Evolutionary conservation across 1,140 invertebrate species (phyloP), one percentile per base, ranked within the genome.

Genomic region (Leptinotarsa undecemlineata): DNA sequence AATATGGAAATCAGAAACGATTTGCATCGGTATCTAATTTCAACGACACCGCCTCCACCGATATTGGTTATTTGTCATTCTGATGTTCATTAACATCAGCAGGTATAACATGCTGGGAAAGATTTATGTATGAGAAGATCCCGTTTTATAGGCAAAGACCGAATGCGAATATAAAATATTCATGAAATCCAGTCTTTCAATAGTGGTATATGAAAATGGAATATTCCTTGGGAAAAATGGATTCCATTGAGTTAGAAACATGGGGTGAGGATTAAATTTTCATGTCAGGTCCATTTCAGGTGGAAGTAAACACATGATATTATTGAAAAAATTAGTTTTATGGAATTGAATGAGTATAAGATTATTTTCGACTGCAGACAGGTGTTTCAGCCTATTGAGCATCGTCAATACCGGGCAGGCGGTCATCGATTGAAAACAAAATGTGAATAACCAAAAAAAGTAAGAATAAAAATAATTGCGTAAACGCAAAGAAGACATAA

Each of bases 21-120:
- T 61, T 71, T 71, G 69, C 69, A 71, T 71, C 69, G 33, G 69
- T 61, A 71, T 71, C 69, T 71, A 42, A 71, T 71, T 71, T 71
- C 62, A 23, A 71, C 60, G 48, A 61, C 57, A 61, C 48, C 21
- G 69, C n/a, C 69, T 57, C 19, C 8, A 17, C 15, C 19, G 69
- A 61, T 71, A 71, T 71, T 71, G 69, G 51, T 60, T 71, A 71
- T 71, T 71, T 42, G 69, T 71, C 69, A 71, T 71, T 71, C 69
- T 61, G 48, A 71, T 71, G 69, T 71, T 71, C 69, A 71, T 21
- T 17, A 61, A 71, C 48, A 71, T 71, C 69, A 61, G 26, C 69
- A 33, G 69, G 48, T 71, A 33, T 23, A 71, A 61, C 69, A 26
- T 61, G 21, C n/a, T 17, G 20, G 69, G 4, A 15, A 23, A 60